A percentile compares a stretch with the other conserved stretches of the same genome.
Conservation (phyloP, 2,797 vertebrate species). For the Vespertilio murinus region DNA sequence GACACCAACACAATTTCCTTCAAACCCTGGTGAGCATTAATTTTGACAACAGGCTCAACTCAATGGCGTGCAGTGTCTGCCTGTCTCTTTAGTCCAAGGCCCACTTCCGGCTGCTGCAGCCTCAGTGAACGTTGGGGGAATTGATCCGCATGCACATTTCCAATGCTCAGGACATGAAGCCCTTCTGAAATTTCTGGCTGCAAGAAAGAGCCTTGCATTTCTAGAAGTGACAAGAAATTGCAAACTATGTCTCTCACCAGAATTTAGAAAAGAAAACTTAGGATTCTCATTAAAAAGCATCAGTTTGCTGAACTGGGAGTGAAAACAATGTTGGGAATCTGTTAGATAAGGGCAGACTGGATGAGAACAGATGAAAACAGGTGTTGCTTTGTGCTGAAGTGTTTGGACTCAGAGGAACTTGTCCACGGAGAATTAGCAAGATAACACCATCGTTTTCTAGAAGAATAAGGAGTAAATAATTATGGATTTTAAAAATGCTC, state of each 20-base stretch:
- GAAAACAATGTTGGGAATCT: background rate
- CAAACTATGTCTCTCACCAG: background rate
- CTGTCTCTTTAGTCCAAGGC: rapidly evolving
- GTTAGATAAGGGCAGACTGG: background rate
- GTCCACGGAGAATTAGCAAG: too few relatives aligned
- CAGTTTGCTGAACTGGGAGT: background rate
- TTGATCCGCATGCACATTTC: too few relatives aligned
- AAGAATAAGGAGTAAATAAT: background rate
- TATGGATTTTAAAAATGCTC: background rate
- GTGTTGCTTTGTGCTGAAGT: background rate
- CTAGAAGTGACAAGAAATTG: too few relatives aligned
- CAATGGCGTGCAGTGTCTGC: rapidly evolving
- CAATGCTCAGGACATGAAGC: background rate
- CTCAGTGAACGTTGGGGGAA: background rate
- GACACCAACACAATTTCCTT: background rate
- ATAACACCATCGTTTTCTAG: background rate
- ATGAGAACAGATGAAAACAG: background rate
- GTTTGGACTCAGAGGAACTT: rapidly evolving
- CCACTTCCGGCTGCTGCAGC: background rate
- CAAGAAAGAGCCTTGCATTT: background rate
- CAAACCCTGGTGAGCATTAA: background rate
- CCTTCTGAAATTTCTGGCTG: background rate
- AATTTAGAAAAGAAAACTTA: background rate
- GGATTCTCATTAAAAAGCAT: background rate
- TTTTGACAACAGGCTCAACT: background rate